These are phyloP conservation scores for Leptarthrus brevirostris DNA, from an alignment of 2,888 invertebrate species.

Conservation along the genomic window DNA sequence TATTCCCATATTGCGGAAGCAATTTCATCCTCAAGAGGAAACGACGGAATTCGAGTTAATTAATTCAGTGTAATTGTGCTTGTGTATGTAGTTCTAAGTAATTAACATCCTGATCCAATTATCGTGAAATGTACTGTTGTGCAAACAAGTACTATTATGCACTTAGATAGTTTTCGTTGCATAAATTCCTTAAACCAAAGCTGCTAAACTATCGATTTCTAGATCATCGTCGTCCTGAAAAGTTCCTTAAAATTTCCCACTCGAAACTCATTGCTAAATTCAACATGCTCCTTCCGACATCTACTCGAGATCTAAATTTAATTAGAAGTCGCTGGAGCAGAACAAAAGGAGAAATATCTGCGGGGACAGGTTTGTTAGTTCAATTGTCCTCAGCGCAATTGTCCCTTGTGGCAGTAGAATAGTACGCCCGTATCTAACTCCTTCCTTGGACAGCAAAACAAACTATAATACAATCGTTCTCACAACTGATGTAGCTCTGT, in stretches of 20 bases:
- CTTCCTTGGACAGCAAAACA: neutral
- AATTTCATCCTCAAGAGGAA: neutral
- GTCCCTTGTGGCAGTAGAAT: neutral
- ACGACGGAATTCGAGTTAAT: neutral
- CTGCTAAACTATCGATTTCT: too few species aligned
- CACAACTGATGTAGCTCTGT: neutral
- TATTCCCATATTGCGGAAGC: neutral
- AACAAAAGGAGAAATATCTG: conserved; percentile 1
- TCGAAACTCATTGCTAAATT: neutral
- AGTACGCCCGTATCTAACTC: neutral
- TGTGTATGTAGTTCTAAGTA: neutral
- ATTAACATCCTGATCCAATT: neutral
- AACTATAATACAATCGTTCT: neutral
- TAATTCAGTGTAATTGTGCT: neutral
- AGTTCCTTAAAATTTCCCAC: neutral
- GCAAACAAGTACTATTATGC: too few species aligned
- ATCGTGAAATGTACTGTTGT: neutral
- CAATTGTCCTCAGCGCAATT: conserved; percentile 25
- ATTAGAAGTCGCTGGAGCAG: conserved; percentile 34
- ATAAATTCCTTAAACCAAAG: too few species aligned
- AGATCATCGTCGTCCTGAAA: neutral
- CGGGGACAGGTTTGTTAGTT: conserved; percentile 21
- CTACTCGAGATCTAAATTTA: conserved; percentile 5
- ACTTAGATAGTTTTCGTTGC: too few species aligned
- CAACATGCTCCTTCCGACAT: neutral